These are phyloP conservation scores for Cyclophora albipunctata DNA, from an alignment of 2,888 invertebrate genomes.

Conservation along the genomic window DNA sequence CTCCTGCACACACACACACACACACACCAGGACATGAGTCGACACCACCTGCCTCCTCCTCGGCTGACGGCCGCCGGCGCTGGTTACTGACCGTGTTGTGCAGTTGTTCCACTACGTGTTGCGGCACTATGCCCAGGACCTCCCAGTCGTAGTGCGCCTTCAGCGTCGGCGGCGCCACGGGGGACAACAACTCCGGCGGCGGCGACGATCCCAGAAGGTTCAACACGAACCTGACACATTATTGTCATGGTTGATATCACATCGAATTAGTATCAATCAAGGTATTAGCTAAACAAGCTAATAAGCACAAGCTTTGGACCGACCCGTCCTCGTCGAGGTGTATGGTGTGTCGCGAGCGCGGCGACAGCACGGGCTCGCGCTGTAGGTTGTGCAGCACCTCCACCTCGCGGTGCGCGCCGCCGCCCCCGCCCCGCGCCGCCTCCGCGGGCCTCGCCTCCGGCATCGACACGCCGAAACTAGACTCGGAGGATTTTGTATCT, in stretches of 20 bases:
- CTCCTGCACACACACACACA: constrained; percentile 36
- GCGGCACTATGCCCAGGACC: constrained; percentile 76
- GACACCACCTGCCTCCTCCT: too few species aligned
- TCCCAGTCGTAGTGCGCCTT: constrained; percentile 73
- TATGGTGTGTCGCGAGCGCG: constrained; percentile 59
- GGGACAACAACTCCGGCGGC: constrained; percentile 42
- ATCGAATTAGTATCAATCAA: background rate
- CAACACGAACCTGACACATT: constrained; percentile 46
- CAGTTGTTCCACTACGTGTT: constrained; percentile 77
- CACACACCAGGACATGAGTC: background rate
- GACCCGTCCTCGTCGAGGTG: constrained; percentile 64
- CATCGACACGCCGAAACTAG: constrained; percentile 52
- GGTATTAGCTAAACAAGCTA: background rate
- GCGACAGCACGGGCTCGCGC: constrained; percentile 76
- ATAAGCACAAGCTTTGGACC: constrained; percentile 17
- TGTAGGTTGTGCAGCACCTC: constrained; percentile 82
- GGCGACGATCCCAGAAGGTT: constrained; percentile 55
- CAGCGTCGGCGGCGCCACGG: constrained; percentile 47
- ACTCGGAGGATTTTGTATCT: constrained; percentile 35
- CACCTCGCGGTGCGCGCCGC: constrained; percentile 76
- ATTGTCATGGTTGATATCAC: background rate
- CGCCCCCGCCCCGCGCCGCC: constrained; percentile 62
- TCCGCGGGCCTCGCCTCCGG: constrained; percentile 54
- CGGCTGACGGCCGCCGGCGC: too few species aligned
- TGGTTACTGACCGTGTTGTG: constrained; percentile 78